Percentiles rank a stretch among this genome's conserved stretches.
Conservation (phyloP, 1,140 invertebrate species). For the Euglossa dilemma region DNA sequence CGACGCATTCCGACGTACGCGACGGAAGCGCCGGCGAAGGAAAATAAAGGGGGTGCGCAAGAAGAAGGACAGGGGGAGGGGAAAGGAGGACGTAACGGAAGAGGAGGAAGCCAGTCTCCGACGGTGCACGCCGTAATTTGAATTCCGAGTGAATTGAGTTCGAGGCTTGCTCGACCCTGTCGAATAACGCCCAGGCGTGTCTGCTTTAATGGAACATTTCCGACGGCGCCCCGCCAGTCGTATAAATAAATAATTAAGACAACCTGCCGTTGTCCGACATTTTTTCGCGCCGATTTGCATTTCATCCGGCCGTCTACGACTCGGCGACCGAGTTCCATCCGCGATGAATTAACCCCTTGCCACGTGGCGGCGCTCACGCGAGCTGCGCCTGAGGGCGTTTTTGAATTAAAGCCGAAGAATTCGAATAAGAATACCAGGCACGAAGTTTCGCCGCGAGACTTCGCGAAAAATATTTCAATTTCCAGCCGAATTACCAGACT, state of each 20-base stretch:
- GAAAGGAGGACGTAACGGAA: constrained; percentile 38
- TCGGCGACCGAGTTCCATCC: background rate
- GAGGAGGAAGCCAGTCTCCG: constrained; percentile 38
- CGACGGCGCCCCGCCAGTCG: background rate
- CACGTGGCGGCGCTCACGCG: background rate
- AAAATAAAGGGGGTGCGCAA: constrained; percentile 30
- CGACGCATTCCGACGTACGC: constrained; percentile 53
- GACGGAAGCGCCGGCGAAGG: constrained; percentile 38
- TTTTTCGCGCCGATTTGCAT: constrained; percentile 27
- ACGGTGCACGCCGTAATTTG: constrained; percentile 68
- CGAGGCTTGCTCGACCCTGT: constrained; percentile 63
- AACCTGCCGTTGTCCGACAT: constrained; percentile 15
- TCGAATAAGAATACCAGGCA: constrained; percentile 12
- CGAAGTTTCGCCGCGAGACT: background rate
- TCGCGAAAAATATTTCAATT: constrained; percentile 16
- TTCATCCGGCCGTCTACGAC: constrained; percentile 1
- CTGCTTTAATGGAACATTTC: constrained; percentile 53
- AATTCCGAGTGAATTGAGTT: constrained; percentile 75
- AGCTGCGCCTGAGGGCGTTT: background rate
- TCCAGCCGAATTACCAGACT: background rate
- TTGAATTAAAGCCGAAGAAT: constrained; percentile 17
- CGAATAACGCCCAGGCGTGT: constrained; percentile 62
- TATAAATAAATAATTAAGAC: constrained; percentile 57
- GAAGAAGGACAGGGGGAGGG: constrained; percentile 4
- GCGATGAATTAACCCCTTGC: constrained; percentile 20